A percentile compares a stretch with the other conserved stretches of the same genome.
phyloP scores from a whole-genome alignment of 2,113 vertebrate species.

The Dipodomys stephensi region DNA sequence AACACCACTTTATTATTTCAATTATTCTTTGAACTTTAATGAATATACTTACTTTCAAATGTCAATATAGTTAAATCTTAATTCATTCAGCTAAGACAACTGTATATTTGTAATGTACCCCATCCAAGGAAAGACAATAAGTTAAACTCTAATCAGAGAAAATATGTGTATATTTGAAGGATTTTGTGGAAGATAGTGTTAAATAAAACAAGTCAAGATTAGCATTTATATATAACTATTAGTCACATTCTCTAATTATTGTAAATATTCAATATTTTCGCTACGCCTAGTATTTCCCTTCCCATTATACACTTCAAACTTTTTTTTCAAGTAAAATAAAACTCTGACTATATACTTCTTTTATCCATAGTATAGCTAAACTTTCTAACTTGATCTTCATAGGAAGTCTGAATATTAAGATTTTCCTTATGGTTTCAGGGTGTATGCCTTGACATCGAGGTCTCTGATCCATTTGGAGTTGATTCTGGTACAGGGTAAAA shows the following conservation, averaged over 20 bases:
- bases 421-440: conserved; percentile 54
- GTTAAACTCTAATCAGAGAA: conserved; percentile 62
- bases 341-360: neutral
- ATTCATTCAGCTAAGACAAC: conserved; percentile 20
- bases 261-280: neutral
- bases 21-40: conserved; percentile 51
- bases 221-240: conserved; percentile 33
- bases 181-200: neutral
- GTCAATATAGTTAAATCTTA: conserved; percentile 30
- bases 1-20: conserved; percentile 56
- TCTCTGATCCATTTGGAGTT: too few species aligned
- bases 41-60: conserved; percentile 40
- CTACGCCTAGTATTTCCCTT: conserved; percentile 15
- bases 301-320: neutral
- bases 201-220: conserved; percentile 52
- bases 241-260: neutral
- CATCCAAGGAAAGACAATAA: conserved; percentile 43
- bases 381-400: conserved; percentile 44
- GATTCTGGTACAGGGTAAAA: too few species aligned
- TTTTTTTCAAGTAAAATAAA: conserved; percentile 42
- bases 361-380: neutral
- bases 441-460: too few species aligned
- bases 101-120: conserved; percentile 28
- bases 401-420: neutral
- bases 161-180: conserved; percentile 43